Percentiles rank a stretch among this genome's conserved stretches.
These are phyloP conservation scores for Excalfactoria chinensis DNA, from an alignment of 2,113 vertebrate genomes.

Conservation along the genomic window DNA sequence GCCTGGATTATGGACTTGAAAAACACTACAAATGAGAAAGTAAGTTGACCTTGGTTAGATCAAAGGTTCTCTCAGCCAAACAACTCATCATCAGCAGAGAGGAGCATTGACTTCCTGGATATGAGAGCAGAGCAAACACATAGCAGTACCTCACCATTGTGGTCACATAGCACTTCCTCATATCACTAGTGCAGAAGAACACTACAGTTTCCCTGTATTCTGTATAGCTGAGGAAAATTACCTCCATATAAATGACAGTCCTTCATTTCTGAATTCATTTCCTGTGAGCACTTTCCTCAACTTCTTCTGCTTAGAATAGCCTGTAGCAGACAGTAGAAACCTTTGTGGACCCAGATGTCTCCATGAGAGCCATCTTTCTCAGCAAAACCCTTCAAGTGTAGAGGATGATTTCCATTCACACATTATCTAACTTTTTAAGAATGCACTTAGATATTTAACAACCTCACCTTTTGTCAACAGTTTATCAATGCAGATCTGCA, in stretches of 20 bases:
- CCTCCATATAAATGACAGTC: neutral
- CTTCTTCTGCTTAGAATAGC: neutral
- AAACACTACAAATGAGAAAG: accelerated
- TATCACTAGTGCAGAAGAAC: neutral
- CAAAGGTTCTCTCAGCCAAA: accelerated
- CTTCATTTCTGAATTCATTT: neutral
- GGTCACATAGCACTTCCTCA: neutral
- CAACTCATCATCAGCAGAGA: neutral
- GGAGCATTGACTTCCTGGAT: accelerated
- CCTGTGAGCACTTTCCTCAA: neutral
- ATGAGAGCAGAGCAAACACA: neutral
- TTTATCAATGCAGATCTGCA: too few species aligned
- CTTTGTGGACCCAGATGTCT: neutral
- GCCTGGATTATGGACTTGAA: neutral
- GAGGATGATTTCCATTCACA: neutral
- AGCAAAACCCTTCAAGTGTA: neutral
- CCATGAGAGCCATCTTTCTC: accelerated
- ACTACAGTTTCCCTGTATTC: neutral
- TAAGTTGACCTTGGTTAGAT: neutral
- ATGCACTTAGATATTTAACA: neutral
- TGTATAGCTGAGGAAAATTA: neutral
- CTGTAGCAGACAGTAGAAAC: neutral
- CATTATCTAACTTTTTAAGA: neutral
- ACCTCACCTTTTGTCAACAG: neutral
- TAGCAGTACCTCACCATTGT: accelerated